A percentile compares a stretch with the other conserved stretches of the same genome.
These are phyloP conservation scores for Philotrypesis tridentata DNA, from an alignment of 1,140 invertebrate species.

Conservation along the genomic window DNA sequence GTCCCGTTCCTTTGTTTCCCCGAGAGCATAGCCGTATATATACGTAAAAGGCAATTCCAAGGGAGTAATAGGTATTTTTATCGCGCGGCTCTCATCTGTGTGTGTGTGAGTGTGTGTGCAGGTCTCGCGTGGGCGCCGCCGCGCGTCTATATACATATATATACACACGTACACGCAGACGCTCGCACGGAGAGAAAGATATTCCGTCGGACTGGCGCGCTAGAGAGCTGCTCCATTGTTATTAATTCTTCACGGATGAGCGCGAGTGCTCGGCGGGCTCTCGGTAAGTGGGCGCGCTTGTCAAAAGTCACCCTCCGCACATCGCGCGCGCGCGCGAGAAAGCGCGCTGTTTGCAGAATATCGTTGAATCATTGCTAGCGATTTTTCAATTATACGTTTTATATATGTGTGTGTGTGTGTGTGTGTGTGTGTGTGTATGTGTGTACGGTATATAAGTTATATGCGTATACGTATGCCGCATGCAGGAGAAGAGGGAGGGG, in stretches of 20 bases:
- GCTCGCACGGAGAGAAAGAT: not conserved
- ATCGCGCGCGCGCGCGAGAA: not conserved
- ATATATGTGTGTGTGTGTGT: not conserved
- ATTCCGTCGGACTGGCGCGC: not conserved
- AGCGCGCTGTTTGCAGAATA: conserved; percentile 47
- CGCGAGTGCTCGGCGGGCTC: not conserved
- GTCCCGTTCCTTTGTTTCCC: conserved; percentile 16
- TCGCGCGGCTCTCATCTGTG: not conserved
- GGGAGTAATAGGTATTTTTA: conserved; percentile 25
- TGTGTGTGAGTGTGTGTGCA: too few relatives aligned
- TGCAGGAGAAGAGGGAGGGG: too few relatives aligned
- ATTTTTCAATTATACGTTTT: conserved; percentile 49
- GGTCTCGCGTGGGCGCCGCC: conserved; percentile 32
- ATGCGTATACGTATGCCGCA: too few relatives aligned
- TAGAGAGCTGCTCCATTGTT: conserved; percentile 48
- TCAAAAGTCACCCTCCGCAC: conserved; percentile 10
- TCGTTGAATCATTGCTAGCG: conserved; percentile 47
- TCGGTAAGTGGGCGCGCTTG: conserved; percentile 41
- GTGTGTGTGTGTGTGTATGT: too few relatives aligned
- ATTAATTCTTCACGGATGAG: conserved; percentile 48
- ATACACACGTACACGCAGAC: not conserved
- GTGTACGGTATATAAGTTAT: too few relatives aligned
- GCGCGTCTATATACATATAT: not conserved
- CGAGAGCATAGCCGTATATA: too few relatives aligned
- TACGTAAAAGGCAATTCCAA: conserved; percentile 12